Percentiles rank a stretch among this genome's conserved stretches.
Evolutionary conservation across 1,140 invertebrate species (phyloP).

Genomic region (Lordiphosa mommai): DNA sequence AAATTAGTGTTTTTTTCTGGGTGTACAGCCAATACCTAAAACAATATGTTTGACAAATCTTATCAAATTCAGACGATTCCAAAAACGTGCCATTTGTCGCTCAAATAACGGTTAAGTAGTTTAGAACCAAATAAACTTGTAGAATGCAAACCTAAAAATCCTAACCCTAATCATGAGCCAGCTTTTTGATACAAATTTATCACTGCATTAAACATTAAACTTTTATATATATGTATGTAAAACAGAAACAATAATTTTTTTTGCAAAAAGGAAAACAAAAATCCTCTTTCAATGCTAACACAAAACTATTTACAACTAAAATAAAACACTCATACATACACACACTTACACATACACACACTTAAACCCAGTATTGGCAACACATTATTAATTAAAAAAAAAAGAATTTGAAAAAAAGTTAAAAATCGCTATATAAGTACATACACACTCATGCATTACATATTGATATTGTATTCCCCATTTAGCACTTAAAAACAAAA

Average conservation of each 20-base stretch:
- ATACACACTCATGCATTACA: slow-evolving; percentile 23
- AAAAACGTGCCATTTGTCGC: no score
- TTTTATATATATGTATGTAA: slow-evolving; percentile 3
- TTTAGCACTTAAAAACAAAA: slow-evolving; percentile 48
- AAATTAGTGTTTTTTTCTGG: no score
- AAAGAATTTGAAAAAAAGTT: slow-evolving; percentile 5
- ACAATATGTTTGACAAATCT: no score
- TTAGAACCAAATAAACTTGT: background rate
- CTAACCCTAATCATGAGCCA: slow-evolving; percentile 2
- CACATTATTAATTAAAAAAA: slow-evolving; percentile 26
- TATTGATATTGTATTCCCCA: slow-evolving; percentile 42
- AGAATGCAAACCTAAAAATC: slow-evolving; percentile 9
- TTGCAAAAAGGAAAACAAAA: background rate
- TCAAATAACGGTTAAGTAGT: no score
- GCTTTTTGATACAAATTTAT: slow-evolving; percentile 32
- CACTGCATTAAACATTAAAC: slow-evolving; percentile 27
- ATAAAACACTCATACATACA: slow-evolving; percentile 7
- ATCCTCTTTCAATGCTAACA: slow-evolving; percentile 6
- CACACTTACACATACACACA: slow-evolving; percentile 13
- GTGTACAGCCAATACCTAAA: no score
- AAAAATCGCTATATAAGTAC: slow-evolving; percentile 6
- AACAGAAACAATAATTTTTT: slow-evolving; percentile 11
- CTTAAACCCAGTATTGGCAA: slow-evolving; percentile 32
- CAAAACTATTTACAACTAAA: slow-evolving; percentile 7
- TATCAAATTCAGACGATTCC: no score